Percentiles rank a stretch among this genome's conserved stretches.
phyloP scores from a whole-genome alignment of 2,797 vertebrate genomes.

The Urocyon cinereoargenteus region DNA sequence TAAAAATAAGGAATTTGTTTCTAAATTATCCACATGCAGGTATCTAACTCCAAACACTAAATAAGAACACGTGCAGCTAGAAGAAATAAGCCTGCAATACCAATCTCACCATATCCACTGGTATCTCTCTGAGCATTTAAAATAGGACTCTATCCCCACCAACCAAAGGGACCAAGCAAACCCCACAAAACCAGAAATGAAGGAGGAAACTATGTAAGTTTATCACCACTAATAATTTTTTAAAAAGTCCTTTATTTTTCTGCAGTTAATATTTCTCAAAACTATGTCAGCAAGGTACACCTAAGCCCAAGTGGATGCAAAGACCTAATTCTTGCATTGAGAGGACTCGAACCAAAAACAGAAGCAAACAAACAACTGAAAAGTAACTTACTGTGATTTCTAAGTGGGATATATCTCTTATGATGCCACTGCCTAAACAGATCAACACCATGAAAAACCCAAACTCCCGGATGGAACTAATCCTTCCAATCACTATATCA shows the following conservation, averaged over 20 bases:
- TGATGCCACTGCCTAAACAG: slow-evolving; percentile 92
- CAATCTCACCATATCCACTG: background rate
- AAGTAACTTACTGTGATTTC: slow-evolving; percentile 93
- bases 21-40: background rate
- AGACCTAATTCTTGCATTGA: background rate
- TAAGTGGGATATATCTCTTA: slow-evolving; percentile 94
- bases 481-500: slow-evolving; percentile 95
- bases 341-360: slow-evolving; percentile 10
- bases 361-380: slow-evolving; percentile 30
- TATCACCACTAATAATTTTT: background rate
- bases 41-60: background rate
- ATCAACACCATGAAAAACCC: slow-evolving; percentile 98
- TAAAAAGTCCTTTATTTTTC: background rate
- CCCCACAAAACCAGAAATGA: background rate
- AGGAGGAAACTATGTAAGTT: background rate
- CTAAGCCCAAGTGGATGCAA: background rate
- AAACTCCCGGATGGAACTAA: slow-evolving; percentile 96
- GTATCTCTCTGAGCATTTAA: background rate
- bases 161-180: background rate
- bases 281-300: background rate
- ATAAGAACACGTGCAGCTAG: background rate
- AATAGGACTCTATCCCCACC: background rate
- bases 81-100: background rate
- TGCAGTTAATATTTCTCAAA: slow-evolving; percentile 2
- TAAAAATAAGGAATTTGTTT: background rate